Conservation (phyloP, 2,888 invertebrate genomes). For the Electrophaes corylata region DNA sequence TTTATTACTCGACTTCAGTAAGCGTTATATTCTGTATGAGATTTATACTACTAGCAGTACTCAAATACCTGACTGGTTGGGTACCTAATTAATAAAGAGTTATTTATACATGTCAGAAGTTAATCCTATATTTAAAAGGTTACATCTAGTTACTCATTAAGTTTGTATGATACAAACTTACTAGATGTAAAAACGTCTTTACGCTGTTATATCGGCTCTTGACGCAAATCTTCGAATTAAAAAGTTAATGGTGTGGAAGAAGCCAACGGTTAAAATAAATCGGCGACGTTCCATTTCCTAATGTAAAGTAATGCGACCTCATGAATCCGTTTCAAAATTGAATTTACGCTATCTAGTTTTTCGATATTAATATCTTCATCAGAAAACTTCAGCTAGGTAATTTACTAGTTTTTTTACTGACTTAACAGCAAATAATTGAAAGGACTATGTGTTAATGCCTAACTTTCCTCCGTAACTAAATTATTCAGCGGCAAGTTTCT, state of each 20-base stretch:
- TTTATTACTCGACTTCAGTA: conserved; percentile 40
- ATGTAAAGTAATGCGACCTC: conserved; percentile 64
- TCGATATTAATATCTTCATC: conserved; percentile 18
- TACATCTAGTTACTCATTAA: too few relatives aligned
- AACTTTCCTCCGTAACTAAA: too few relatives aligned
- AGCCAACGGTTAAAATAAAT: conserved; percentile 79
- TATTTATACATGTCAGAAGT: too few relatives aligned
- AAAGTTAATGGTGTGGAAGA: conserved; percentile 80
- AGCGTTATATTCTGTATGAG: conserved; percentile 18
- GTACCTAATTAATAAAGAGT: not conserved
- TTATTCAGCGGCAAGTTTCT: too few relatives aligned
- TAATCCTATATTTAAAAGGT: too few relatives aligned
- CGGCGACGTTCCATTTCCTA: conserved; percentile 79
- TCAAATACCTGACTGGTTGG: not conserved
- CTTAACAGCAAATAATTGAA: not conserved
- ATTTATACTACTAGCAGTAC: not conserved
- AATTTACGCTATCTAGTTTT: conserved; percentile 54
- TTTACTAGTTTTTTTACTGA: not conserved
- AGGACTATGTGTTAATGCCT: not conserved
- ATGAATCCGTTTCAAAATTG: conserved; percentile 68
- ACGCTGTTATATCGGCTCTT: conserved; percentile 63
- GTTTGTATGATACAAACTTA: not conserved
- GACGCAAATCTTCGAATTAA: conserved; percentile 75
- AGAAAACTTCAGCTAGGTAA: conserved; percentile 1
- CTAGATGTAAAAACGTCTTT: conserved; percentile 25